Evolutionary conservation across 2,113 vertebrate genomes (phyloP), one percentile per base, ranked within the genome.

Genomic region (Sebastes fasciatus): DNA sequence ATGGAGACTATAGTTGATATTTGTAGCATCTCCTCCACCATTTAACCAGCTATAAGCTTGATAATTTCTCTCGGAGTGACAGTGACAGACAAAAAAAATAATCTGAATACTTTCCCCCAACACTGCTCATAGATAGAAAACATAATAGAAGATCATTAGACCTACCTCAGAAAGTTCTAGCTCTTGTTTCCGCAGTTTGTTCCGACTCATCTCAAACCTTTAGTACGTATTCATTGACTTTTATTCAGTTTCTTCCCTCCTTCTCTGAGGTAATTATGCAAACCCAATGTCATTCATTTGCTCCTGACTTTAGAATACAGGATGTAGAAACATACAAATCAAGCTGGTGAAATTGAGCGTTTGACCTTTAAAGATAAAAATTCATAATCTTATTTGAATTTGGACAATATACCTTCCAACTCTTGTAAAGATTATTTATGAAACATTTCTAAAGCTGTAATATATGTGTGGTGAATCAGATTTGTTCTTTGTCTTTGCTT

Each of bases 271-370:
- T 61, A 48, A 65, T 43, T 78, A 87, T 73, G 68, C 76, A 86
- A 89, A 88, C 34, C 12, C 1, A n/a, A 8, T 16, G 9, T 42
- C 7, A 48, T 52, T 68, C 11, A 54, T 89, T 70, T 86, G 4
- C 12, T 42, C 12, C 6, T 57, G 34, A 48, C 57, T 46, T 45
- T 5, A 54, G 23, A 26, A 43, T 49, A 65, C 9, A 71, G 48
- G 52, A 78, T n/a, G 9, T 23, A 23, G 17, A 34, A 10, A 74
- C 34, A 84, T 26, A 40, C 83, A 85, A 85, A 87, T 63, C 4
- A 70, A 21, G 19, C 1, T n/a, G 17, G 73, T 60, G 55, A 68
- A 74, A 82, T 26, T 40, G 66, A 76, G 54, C 16, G 0, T 75
- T 43, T 71, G 46, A 84, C 73, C 65, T 85, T 73, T 34, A 4